A percentile compares a stretch with the other conserved stretches of the same genome.
These are phyloP conservation scores for Meloidogyne exigua DNA, from an alignment of 1,140 invertebrate species.

Conservation along the genomic window DNA sequence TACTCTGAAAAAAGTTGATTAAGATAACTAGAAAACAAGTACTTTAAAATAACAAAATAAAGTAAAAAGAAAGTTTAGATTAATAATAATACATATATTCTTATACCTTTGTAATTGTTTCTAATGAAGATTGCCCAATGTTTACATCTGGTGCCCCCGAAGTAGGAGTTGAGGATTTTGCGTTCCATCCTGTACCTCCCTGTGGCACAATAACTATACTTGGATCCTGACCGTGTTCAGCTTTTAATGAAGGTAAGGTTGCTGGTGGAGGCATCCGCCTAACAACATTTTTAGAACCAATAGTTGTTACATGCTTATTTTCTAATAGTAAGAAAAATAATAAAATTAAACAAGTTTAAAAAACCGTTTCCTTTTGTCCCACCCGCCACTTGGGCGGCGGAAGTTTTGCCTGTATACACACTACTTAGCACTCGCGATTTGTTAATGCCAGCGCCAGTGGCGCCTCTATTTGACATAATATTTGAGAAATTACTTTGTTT, in stretches of 20 bases:
- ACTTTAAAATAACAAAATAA: too few relatives aligned
- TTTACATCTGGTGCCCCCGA: background rate
- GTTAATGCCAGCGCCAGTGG: conserved; percentile 42
- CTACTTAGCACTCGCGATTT: conserved; percentile 56
- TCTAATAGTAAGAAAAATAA: conserved; percentile 9
- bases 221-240: conserved; percentile 61
- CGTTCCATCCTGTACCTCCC: conserved; percentile 59
- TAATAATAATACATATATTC: too few relatives aligned
- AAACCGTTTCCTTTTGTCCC: conserved; percentile 40
- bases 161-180: conserved; percentile 42
- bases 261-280: conserved; percentile 64
- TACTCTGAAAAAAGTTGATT: background rate
- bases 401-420: conserved; percentile 53
- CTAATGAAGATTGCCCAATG: conserved; percentile 2
- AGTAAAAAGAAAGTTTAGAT: too few relatives aligned
- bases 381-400: conserved; percentile 31
- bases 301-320: conserved; percentile 53
- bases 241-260: conserved; percentile 60
- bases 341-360: conserved; percentile 7
- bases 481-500: conserved; percentile 11
- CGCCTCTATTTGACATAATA: conserved; percentile 57
- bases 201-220: conserved; percentile 55
- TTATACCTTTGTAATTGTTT: background rate
- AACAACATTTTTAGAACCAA: conserved; percentile 56
- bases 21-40: too few relatives aligned